phyloP scores from a whole-genome alignment of 2,888 invertebrate genomes.

The Patella caerulea region DNA sequence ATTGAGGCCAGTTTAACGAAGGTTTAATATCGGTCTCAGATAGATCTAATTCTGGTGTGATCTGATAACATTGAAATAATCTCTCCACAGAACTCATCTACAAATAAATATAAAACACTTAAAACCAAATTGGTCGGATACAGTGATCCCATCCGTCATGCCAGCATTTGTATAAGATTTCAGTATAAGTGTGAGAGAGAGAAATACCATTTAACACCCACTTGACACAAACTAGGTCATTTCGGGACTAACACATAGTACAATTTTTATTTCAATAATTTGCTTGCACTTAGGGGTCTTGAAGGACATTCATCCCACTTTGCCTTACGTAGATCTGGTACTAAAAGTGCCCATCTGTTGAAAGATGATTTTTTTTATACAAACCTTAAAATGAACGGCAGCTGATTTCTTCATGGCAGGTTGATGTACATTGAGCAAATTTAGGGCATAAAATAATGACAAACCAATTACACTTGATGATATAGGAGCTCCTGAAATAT shows the following conservation, averaged over 20 bases:
- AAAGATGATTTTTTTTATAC: not conserved
- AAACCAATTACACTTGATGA: constrained; percentile 49
- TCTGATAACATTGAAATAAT: constrained; percentile 44
- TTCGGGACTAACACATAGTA: too few relatives aligned
- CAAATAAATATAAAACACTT: constrained; percentile 12
- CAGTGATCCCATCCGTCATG: too few relatives aligned
- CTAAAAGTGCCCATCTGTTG: not conserved
- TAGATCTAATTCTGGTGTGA: constrained; percentile 45
- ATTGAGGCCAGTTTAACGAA: constrained; percentile 49
- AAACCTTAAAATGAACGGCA: constrained; percentile 54
- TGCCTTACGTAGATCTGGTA: not conserved
- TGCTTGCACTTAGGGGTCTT: too few relatives aligned
- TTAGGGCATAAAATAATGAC: constrained; percentile 49
- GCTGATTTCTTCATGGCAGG: constrained; percentile 50
- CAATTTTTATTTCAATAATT: too few relatives aligned
- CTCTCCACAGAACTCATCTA: constrained; percentile 51
- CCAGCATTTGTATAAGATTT: too few relatives aligned
- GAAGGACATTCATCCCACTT: too few relatives aligned
- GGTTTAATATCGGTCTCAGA: constrained; percentile 33
- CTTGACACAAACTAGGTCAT: not conserved
- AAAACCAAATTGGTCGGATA: not conserved
- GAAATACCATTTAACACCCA: too few relatives aligned
- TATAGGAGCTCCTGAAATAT: constrained; percentile 32
- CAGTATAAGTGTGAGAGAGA: too few relatives aligned
- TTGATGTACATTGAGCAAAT: constrained; percentile 50